Percentiles rank a stretch among this genome's conserved stretches.
phyloP scores from a whole-genome alignment of 1,140 invertebrate genomes.

The Dendrolimus kikuchii region DNA sequence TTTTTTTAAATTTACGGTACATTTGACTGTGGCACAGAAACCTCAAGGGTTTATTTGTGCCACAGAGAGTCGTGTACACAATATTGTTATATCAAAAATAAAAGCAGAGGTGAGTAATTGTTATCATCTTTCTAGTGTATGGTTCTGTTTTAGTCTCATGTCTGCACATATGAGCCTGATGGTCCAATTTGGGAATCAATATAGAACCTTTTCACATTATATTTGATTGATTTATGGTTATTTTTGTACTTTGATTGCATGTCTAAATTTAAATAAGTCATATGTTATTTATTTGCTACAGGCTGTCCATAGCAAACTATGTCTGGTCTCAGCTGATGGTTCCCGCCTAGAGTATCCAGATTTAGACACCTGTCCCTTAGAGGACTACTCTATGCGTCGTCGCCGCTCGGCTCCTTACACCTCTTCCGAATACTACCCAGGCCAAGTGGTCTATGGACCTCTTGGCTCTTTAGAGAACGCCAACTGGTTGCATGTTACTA shows the following conservation, averaged over 20 bases:
- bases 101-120: no score
- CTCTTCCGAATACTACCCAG: conserved; percentile 81
- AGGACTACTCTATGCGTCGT: conserved; percentile 68
- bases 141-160: no score
- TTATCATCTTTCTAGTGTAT: no score
- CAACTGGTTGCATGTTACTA: conserved; percentile 84
- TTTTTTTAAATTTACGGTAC: no score
- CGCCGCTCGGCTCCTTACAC: conserved; percentile 55
- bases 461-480: conserved; percentile 80
- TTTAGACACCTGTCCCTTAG: conserved; percentile 76
- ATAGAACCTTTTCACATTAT: conserved; percentile 61
- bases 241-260: conserved; percentile 1
- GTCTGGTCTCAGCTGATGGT: conserved; percentile 76
- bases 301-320: conserved; percentile 78
- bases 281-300: conserved; percentile 21
- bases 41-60: no score
- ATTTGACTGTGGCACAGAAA: no score
- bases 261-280: background rate
- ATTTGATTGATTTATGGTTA: conserved; percentile 22
- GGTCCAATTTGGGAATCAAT: no score
- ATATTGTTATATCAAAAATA: no score
- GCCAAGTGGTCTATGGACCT: conserved; percentile 82
- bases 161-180: no score
- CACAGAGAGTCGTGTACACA: no score
- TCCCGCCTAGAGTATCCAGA: conserved; percentile 79